phyloP scores from a whole-genome alignment of 2,113 vertebrate species.

The Octodon degus region DNA sequence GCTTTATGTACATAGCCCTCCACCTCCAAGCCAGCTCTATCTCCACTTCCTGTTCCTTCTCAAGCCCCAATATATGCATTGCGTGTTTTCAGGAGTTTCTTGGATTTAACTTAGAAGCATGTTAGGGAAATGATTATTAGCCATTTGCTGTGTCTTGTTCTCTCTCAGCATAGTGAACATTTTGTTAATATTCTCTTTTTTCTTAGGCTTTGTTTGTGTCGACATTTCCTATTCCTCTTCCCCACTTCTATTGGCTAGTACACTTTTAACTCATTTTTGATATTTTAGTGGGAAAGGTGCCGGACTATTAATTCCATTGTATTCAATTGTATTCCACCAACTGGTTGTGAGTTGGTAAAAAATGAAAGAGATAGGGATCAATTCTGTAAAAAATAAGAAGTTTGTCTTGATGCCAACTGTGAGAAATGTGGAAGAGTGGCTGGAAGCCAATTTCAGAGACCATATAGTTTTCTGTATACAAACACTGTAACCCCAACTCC shows the following conservation, averaged over 20 bases:
- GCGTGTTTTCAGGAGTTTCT: background rate
- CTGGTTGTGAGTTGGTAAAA: constrained; percentile 85
- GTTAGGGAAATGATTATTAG: background rate
- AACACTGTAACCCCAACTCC: rapidly evolving
- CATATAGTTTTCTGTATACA: constrained; percentile 35
- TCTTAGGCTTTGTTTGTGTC: background rate
- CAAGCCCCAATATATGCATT: background rate
- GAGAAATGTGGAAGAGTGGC: constrained; percentile 86
- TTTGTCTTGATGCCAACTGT: constrained; percentile 88
- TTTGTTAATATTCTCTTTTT: background rate
- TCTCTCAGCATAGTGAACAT: background rate
- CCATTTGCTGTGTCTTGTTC: background rate
- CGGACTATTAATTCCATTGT: constrained; percentile 83
- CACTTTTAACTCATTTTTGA: background rate
- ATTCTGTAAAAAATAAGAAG: constrained; percentile 87
- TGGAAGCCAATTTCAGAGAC: constrained; percentile 82
- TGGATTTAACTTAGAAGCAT: background rate
- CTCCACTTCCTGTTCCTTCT: background rate
- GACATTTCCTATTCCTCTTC: background rate
- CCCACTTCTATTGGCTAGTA: background rate
- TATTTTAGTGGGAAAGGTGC: constrained; percentile 79
- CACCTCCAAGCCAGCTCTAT: background rate
- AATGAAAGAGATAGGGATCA: constrained; percentile 89
- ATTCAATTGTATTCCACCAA: constrained; percentile 86
- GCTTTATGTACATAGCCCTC: background rate